Percentiles rank a stretch among this genome's conserved stretches.
phyloP scores from a whole-genome alignment of 2,888 invertebrate species.

The Unio delphinus region DNA sequence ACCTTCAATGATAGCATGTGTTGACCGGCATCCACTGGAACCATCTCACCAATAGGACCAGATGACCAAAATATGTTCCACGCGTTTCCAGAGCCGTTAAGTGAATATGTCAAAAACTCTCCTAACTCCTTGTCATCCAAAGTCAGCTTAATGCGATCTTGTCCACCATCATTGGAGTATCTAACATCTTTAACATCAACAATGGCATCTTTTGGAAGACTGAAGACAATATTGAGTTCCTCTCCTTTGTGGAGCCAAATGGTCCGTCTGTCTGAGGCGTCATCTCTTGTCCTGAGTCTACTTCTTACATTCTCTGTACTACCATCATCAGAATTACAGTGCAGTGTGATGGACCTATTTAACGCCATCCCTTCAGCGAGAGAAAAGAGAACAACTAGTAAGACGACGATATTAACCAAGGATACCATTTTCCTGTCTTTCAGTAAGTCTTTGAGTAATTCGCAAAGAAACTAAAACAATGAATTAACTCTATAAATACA shows the following conservation, averaged over 20 bases:
- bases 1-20: constrained; percentile 25
- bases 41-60: constrained; percentile 23
- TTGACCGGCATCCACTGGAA: constrained; percentile 16
- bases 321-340: background rate
- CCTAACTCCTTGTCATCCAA: constrained; percentile 26
- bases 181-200: constrained; percentile 28
- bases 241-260: constrained; percentile 40
- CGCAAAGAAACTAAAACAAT: too few relatives aligned
- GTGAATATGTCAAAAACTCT: constrained; percentile 17
- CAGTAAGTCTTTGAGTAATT: too few relatives aligned
- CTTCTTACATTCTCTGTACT: constrained; percentile 20
- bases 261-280: constrained; percentile 29
- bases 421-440: too few relatives aligned
- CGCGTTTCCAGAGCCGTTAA: constrained; percentile 22
- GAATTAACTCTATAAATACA: too few relatives aligned
- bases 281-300: constrained; percentile 22
- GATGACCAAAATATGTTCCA: constrained; percentile 36
- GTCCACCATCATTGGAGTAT: constrained; percentile 40
- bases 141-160: constrained; percentile 19
- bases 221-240: constrained; percentile 28
- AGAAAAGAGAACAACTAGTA: too few relatives aligned
- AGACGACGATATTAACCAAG: too few relatives aligned
- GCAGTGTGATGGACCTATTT: too few relatives aligned
- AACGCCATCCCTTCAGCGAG: too few relatives aligned
- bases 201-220: constrained; percentile 10